phyloP scores from a whole-genome alignment of 2,797 vertebrate genomes.

The Eulemur coronatus region DNA sequence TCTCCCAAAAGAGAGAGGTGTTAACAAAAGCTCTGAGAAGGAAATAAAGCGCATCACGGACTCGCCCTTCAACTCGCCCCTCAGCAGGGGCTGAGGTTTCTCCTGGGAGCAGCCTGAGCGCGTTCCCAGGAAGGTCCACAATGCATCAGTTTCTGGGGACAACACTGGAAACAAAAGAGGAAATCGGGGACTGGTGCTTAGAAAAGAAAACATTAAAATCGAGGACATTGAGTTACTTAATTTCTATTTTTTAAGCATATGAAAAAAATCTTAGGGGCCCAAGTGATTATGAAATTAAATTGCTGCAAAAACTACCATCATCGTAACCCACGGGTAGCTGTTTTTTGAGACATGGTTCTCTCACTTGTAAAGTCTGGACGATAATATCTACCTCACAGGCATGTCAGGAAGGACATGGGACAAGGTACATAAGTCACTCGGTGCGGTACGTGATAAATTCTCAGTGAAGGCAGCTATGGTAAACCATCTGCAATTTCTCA shows the following conservation, averaged over 20 bases:
- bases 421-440: neutral
- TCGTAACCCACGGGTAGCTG: rapidly evolving
- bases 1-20: neutral
- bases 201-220: neutral
- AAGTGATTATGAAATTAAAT: neutral
- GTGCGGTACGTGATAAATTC: rapidly evolving
- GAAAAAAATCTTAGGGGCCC: neutral
- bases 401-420: neutral
- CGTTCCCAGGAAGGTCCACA: neutral
- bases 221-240: neutral
- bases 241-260: neutral
- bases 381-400: rapidly evolving
- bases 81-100: rapidly evolving
- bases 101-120: too few relatives aligned
- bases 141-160: neutral
- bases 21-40: neutral
- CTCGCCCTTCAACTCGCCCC: neutral
- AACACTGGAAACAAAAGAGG: rapidly evolving
- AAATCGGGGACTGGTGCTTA: neutral
- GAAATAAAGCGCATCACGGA: too few relatives aligned
- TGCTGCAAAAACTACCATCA: rapidly evolving
- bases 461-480: neutral
- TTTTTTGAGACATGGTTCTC: rapidly evolving
- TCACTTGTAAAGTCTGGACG: neutral
- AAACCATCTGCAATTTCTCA: neutral